phyloP scores from a whole-genome alignment of 2,888 invertebrate genomes.

The Gerosis bhagava region DNA sequence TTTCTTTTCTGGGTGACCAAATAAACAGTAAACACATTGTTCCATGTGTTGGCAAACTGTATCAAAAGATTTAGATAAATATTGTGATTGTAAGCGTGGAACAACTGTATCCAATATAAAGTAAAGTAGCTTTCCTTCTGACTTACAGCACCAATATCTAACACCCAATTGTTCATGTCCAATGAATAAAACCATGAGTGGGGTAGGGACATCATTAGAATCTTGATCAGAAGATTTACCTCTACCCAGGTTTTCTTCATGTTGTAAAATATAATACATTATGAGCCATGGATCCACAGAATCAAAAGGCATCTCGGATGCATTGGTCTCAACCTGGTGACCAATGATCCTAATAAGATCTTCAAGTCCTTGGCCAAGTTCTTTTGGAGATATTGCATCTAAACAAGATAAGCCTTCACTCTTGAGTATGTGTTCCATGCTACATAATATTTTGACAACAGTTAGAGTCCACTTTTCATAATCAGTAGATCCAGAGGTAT shows the following conservation, averaged over 20 bases:
- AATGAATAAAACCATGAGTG: constrained; percentile 89
- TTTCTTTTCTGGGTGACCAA: constrained; percentile 79
- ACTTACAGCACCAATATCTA: constrained; percentile 89
- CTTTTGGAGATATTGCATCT: constrained; percentile 81
- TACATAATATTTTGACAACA: constrained; percentile 69
- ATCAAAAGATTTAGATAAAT: constrained; percentile 83
- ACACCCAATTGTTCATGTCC: constrained; percentile 93
- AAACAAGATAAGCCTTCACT: constrained; percentile 70
- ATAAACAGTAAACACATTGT: constrained; percentile 92
- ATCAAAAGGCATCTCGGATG: constrained; percentile 85
- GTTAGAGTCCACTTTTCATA: constrained; percentile 72
- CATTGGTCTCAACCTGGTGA: constrained; percentile 89
- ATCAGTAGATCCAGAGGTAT: constrained; percentile 64
- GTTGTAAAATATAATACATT: constrained; percentile 89
- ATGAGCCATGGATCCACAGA: constrained; percentile 92
- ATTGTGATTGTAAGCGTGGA: constrained; percentile 86
- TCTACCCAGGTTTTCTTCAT: constrained; percentile 87
- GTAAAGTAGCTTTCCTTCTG: constrained; percentile 89
- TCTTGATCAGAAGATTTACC: constrained; percentile 68
- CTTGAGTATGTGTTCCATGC: constrained; percentile 70
- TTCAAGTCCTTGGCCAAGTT: constrained; percentile 86
- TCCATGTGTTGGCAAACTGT: constrained; percentile 91
- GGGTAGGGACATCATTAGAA: constrained; percentile 85
- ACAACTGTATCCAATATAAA: constrained; percentile 89
- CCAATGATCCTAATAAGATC: constrained; percentile 89